Evolutionary conservation across 2,113 vertebrate species (phyloP), one percentile per base, ranked within the genome.

Genomic region (Loxodonta africana): DNA sequence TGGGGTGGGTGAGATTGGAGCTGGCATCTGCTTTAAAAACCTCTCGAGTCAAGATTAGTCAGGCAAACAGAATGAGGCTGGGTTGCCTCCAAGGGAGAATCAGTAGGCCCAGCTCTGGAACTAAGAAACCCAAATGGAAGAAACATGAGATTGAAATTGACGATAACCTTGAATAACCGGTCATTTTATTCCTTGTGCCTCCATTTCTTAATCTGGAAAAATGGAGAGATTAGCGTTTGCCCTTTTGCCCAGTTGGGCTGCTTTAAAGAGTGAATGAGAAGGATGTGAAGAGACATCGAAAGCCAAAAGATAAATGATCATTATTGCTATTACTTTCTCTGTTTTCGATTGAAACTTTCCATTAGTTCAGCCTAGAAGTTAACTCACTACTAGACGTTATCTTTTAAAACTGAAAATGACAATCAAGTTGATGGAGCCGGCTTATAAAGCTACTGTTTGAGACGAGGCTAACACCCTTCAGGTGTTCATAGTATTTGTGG

Each of bases 311-410:
- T 73, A 88, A 76, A 89, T 65, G 18, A 65, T 17, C 44, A 15
- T 5, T 33, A 17, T 80, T 44, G 15, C 41, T 63, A 71, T 76
- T 95, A 51, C 30, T 65, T 33, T 78, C 73, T 37, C 48, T 85
- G 33, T 28, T 85, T 86, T 46, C 44, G 44, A 77, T 60, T 23
- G 53, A 63, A 86, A 82, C n/a, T 92, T 83, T 93, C 90, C 95
- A 89, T 91, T 33, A 85, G 44, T 80, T 95, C 91, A 83, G 57
- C 77, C 93, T 76, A 91, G 8, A 90, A 81, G 57, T 81, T 33
- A 96, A 88, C 65, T 80, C 5, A 1, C 60, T 77, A 48, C 60
- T 74, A 26, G 46, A 60, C 30, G 41, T 5, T 48, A 23, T 41
- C 57, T 30, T 37, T 23, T 44, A 69, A 67, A 78, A 65, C 30